phyloP scores from a whole-genome alignment of 1,140 invertebrate genomes.

The Pygmarrhopalites habei region DNA sequence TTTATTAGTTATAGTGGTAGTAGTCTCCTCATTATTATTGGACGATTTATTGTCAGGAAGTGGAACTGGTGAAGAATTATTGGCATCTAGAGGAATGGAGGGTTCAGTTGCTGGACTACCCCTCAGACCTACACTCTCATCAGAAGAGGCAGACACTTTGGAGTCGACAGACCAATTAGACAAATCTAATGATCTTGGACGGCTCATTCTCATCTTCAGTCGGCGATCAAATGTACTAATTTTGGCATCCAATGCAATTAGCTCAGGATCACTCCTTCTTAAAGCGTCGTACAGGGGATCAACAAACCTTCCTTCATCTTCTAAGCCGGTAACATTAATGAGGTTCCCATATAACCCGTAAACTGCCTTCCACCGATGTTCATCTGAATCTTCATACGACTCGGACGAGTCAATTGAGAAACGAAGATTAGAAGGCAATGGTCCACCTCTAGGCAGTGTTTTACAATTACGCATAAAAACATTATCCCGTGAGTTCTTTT shows the following conservation, averaged over 20 bases:
- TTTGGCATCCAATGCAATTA: conserved; percentile 69
- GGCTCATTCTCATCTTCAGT: conserved; percentile 67
- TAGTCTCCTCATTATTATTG: conserved; percentile 6
- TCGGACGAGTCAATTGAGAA: conserved; percentile 49
- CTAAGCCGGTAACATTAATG: conserved; percentile 80
- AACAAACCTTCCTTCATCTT: conserved; percentile 62
- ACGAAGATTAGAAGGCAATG: conserved; percentile 46
- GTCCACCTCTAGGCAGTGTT: conserved; percentile 61
- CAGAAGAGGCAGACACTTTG: conserved; percentile 68
- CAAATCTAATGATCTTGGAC: conserved; percentile 70
- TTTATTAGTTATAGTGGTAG: conserved; percentile 41
- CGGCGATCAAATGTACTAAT: conserved; percentile 66
- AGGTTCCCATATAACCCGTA: conserved; percentile 82
- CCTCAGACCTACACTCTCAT: conserved; percentile 57
- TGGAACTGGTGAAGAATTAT: conserved; percentile 11
- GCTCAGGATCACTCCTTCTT: conserved; percentile 68
- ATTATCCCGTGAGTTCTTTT: conserved; percentile 37
- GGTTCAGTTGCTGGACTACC: conserved; percentile 45
- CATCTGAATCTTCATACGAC: no score
- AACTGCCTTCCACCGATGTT: no score
- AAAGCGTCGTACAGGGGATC: conserved; percentile 65
- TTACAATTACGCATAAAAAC: conserved; percentile 59
- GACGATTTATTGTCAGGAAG: not conserved
- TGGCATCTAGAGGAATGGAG: not conserved
- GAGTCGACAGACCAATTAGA: conserved; percentile 80